These are phyloP conservation scores for Physocephala rufipes DNA, from an alignment of 2,888 invertebrate species.

Conservation along the genomic window DNA sequence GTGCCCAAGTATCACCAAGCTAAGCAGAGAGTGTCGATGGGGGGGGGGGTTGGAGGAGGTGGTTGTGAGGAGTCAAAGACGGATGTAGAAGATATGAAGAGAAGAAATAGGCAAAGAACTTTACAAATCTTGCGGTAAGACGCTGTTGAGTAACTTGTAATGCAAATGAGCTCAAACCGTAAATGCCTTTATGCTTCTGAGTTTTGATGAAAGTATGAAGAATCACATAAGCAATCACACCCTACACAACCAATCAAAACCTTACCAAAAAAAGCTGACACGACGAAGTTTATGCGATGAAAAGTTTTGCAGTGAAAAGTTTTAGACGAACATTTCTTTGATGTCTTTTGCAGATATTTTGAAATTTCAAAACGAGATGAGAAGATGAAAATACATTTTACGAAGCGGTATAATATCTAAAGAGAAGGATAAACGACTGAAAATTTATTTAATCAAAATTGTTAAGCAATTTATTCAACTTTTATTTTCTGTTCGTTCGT, in stretches of 20 bases:
- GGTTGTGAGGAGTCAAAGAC: neutral
- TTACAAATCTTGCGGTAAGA: constrained; percentile 7
- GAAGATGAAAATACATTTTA: too few relatives aligned
- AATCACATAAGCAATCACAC: too few relatives aligned
- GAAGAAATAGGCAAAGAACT: neutral
- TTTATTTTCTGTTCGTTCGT: too few relatives aligned
- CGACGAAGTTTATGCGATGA: too few relatives aligned
- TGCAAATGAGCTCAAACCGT: constrained; percentile 6
- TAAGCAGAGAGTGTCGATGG: neutral
- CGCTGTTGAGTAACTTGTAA: constrained; percentile 23
- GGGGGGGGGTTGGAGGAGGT: neutral
- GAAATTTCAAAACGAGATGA: too few relatives aligned
- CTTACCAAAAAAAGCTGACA: too few relatives aligned
- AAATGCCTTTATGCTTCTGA: neutral
- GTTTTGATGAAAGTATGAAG: neutral
- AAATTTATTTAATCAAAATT: too few relatives aligned
- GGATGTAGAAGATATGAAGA: neutral
- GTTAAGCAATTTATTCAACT: too few relatives aligned
- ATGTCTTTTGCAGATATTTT: neutral
- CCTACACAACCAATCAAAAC: too few relatives aligned
- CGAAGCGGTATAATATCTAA: too few relatives aligned
- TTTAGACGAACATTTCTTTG: neutral
- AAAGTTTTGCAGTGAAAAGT: neutral
- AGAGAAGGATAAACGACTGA: too few relatives aligned
- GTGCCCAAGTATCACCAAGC: too few relatives aligned